Conservation (phyloP, 2,888 invertebrate species). For the Acleris laterana region DNA sequence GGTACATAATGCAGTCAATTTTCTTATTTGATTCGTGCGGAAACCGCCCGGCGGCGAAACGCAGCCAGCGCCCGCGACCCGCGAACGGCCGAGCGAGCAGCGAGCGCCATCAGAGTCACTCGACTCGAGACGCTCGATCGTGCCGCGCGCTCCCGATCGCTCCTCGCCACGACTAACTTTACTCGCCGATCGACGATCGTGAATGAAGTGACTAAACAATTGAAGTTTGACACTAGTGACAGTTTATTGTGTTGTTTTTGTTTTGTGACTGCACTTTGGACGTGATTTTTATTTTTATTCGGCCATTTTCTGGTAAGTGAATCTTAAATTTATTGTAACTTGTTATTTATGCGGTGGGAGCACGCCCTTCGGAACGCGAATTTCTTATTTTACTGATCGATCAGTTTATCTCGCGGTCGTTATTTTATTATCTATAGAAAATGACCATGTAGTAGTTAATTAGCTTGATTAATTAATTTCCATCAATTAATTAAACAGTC, state of each 20-base stretch:
- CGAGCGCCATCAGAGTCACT: constrained; percentile 50
- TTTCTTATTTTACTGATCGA: constrained; percentile 59
- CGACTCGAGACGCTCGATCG: constrained; percentile 66
- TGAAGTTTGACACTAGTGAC: constrained; percentile 56
- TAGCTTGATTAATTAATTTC: constrained; percentile 28
- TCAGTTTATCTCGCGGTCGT: constrained; percentile 55
- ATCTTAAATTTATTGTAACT: constrained; percentile 65
- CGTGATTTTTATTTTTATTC: constrained; percentile 75
- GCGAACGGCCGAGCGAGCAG: constrained; percentile 25
- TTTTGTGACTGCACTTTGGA: constrained; percentile 75
- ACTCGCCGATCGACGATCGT: constrained; percentile 64
- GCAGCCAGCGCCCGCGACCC: constrained; percentile 21
- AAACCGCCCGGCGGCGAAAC: constrained; percentile 42
- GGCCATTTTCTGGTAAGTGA: constrained; percentile 79
- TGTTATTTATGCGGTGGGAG: constrained; percentile 74
- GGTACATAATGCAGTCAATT: constrained; percentile 56
- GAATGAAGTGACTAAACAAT: constrained; percentile 68
- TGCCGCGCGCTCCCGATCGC: constrained; percentile 59
- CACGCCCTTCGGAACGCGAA: constrained; percentile 49
- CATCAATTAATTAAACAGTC: constrained; percentile 15
- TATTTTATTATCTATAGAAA: constrained; percentile 49
- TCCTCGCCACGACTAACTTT: constrained; percentile 67
- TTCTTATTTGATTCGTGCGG: constrained; percentile 58
- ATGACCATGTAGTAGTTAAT: constrained; percentile 45
- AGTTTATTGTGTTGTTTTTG: constrained; percentile 75